Evolutionary conservation across 1,140 invertebrate genomes (phyloP).

Genomic region (Prorops nasuta): DNA sequence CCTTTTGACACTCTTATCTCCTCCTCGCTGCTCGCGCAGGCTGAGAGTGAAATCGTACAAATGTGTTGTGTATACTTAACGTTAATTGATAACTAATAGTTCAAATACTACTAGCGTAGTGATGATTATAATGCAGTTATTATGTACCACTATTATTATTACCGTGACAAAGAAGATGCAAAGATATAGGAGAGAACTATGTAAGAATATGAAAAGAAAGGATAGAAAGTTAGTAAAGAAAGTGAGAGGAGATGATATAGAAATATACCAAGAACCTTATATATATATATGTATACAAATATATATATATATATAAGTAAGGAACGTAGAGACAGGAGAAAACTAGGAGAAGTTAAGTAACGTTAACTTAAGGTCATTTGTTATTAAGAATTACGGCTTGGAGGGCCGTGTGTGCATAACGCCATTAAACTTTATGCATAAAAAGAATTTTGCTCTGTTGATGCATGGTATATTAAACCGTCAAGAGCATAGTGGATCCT

Average conservation of each 20-base stretch:
- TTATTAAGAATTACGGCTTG: conserved; percentile 25
- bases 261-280: not conserved
- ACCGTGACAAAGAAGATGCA: conserved; percentile 24
- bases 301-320: conserved; percentile 8
- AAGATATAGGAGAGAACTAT: conserved; percentile 18
- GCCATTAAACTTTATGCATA: conserved; percentile 28
- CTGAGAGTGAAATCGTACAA: conserved; percentile 54
- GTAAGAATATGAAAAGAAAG: too few relatives aligned
- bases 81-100: conserved; percentile 53
- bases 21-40: conserved; percentile 37
- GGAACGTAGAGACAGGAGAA: conserved; percentile 20
- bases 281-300: not conserved
- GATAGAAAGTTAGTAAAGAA: too few relatives aligned
- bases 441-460: too few relatives aligned
- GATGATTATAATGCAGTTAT: conserved; percentile 32
- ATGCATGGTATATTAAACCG: too few relatives aligned
- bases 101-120: conserved; percentile 42
- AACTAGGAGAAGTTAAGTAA: conserved; percentile 14
- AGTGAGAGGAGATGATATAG: not conserved
- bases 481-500: too few relatives aligned
- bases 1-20: conserved; percentile 12
- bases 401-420: conserved; percentile 20
- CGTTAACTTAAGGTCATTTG: conserved; percentile 33
- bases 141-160: conserved; percentile 30
- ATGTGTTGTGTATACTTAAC: conserved; percentile 57